These are phyloP conservation scores for Cepaea nemoralis DNA, from an alignment of 1,140 invertebrate genomes.

Conservation along the genomic window DNA sequence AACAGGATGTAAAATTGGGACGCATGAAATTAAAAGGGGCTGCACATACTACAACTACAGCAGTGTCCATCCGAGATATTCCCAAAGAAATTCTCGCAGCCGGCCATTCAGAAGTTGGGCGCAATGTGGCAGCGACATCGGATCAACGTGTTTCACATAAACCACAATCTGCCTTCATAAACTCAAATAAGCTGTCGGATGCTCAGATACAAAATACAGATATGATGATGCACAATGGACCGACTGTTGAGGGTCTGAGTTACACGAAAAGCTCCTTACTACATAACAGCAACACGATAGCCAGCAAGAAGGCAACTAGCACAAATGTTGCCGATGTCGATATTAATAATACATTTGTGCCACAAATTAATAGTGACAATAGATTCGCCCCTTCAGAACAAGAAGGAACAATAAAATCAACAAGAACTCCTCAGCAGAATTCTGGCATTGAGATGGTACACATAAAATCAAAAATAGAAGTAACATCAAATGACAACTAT, in stretches of 20 bases:
- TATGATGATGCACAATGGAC: no score
- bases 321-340: no score
- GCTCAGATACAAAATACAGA: no score
- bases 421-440: neutral
- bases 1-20: neutral
- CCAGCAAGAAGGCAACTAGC: no score
- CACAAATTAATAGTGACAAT: no score
- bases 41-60: no score
- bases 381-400: no score
- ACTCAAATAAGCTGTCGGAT: neutral
- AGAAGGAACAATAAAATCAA: neutral
- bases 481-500: no score
- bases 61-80: neutral
- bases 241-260: no score
- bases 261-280: no score
- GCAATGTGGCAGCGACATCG: neutral
- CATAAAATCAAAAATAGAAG: neutral
- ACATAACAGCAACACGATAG: no score
- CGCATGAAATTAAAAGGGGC: neutral
- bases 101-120: neutral
- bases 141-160: neutral
- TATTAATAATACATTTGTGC: no score
- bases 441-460: neutral
- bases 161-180: neutral
- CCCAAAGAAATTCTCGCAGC: neutral